Conservation (phyloP, 2,888 invertebrate genomes). For the Microctonus aethiopoides region DNA sequence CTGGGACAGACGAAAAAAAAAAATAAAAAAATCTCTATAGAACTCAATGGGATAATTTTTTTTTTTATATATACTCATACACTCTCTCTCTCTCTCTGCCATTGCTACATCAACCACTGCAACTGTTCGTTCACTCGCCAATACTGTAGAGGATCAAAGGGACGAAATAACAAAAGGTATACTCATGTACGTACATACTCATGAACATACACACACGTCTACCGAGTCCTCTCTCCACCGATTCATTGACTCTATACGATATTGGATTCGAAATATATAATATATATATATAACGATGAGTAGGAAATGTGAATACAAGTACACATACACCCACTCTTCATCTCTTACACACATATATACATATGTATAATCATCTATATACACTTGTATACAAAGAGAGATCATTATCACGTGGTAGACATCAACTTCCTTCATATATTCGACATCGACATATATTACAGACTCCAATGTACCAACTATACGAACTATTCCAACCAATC, state of each 20-base stretch:
- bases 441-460: not conserved
- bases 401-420: conserved; percentile 25
- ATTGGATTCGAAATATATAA: conserved; percentile 36
- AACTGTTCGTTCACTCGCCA: conserved; percentile 19
- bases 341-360: too few relatives aligned
- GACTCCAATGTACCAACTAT: not conserved
- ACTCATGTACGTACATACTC: too few relatives aligned
- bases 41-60: conserved; percentile 31
- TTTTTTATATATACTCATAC: conserved; percentile 22
- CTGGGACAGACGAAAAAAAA: not conserved
- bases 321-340: not conserved
- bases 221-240: not conserved
- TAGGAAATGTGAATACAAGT: too few relatives aligned
- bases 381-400: not conserved
- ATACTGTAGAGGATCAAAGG: conserved; percentile 48
- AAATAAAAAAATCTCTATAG: conserved; percentile 1
- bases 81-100: not conserved
- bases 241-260: conserved; percentile 26
- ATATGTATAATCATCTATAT: not conserved
- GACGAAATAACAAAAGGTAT: conserved; percentile 51
- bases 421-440: conserved; percentile 18
- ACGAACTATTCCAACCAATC: not conserved
- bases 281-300: not conserved
- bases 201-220: not conserved
- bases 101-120: conserved; percentile 27